Evolutionary conservation across 2,888 invertebrate genomes (phyloP).

Genomic region (Drosophila gaucha): DNA sequence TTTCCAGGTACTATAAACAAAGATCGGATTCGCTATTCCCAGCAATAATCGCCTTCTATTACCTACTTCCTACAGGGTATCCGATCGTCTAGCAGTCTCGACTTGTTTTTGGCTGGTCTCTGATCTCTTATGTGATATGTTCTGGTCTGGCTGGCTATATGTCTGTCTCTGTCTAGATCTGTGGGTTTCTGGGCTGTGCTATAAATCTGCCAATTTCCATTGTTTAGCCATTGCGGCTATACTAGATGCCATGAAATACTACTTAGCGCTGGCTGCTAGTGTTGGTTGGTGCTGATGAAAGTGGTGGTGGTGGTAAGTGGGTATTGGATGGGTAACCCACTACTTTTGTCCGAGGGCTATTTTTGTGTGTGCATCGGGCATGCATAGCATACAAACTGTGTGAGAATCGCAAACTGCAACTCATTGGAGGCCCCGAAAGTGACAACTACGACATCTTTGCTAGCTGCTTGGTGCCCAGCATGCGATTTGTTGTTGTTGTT

Average conservation of each 20-base stretch:
- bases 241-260: slow-evolving; percentile 45
- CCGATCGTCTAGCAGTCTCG: not conserved
- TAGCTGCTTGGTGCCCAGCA: slow-evolving; percentile 66
- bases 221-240: slow-evolving; percentile 61
- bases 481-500: slow-evolving; percentile 50
- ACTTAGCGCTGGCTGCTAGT: slow-evolving; percentile 24
- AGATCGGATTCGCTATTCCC: too few relatives aligned
- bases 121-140: slow-evolving; percentile 29
- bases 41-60: not conserved
- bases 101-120: slow-evolving; percentile 44
- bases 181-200: slow-evolving; percentile 73
- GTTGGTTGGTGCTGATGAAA: not conserved
- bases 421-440: slow-evolving; percentile 78
- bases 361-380: slow-evolving; percentile 77
- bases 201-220: slow-evolving; percentile 78
- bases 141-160: slow-evolving; percentile 61
- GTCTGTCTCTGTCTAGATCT: slow-evolving; percentile 47
- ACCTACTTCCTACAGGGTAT: not conserved
- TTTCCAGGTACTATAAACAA: not conserved
- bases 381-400: slow-evolving; percentile 57
- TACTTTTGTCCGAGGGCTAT: slow-evolving; percentile 84
- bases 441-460: slow-evolving; percentile 69
- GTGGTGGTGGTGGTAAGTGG: slow-evolving; percentile 4
- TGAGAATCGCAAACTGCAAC: slow-evolving; percentile 68
- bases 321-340: slow-evolving; percentile 52